Percentiles rank a stretch among this genome's conserved stretches.
These are phyloP conservation scores for Teinopalpus imperialis DNA, from an alignment of 2,888 invertebrate genomes.

Conservation along the genomic window DNA sequence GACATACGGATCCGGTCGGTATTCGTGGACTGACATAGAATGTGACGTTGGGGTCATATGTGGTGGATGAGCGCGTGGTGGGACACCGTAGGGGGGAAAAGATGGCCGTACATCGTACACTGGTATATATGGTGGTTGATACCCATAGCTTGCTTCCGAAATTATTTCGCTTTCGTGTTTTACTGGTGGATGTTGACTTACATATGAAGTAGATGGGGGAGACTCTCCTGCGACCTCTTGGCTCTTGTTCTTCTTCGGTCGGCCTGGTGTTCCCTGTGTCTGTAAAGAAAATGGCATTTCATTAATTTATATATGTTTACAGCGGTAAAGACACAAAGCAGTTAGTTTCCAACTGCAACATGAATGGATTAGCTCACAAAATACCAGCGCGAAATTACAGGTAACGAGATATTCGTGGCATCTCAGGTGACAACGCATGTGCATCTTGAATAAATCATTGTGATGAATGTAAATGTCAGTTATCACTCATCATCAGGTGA, in stretches of 20 bases:
- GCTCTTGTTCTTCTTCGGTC: slow-evolving; percentile 71
- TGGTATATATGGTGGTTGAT: slow-evolving; percentile 51
- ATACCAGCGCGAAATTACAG: too few relatives aligned
- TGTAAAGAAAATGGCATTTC: slow-evolving; percentile 31
- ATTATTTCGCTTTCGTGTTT: slow-evolving; percentile 60
- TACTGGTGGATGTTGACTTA: slow-evolving; percentile 46
- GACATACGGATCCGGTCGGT: slow-evolving; percentile 61
- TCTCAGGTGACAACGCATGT: too few relatives aligned
- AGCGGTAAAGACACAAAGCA: too few relatives aligned
- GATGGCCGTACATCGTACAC: slow-evolving; percentile 40
- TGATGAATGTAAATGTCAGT: too few relatives aligned
- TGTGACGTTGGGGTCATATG: slow-evolving; percentile 43
- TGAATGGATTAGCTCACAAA: too few relatives aligned
- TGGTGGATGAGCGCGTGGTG: slow-evolving; percentile 42
- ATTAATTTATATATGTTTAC: not conserved
- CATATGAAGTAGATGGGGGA: slow-evolving; percentile 66
- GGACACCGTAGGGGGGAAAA: slow-evolving; percentile 34
- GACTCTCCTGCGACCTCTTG: slow-evolving; percentile 56
- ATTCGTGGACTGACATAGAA: slow-evolving; percentile 49
- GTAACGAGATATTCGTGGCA: too few relatives aligned
- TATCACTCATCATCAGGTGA: too few relatives aligned
- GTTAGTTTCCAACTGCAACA: too few relatives aligned
- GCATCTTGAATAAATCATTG: too few relatives aligned
- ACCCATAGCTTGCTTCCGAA: slow-evolving; percentile 48
- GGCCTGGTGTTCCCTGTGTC: slow-evolving; percentile 67